Evolutionary conservation across 1,140 invertebrate genomes (phyloP), one percentile per base, ranked within the genome.

Genomic region (Papilio machaon): DNA sequence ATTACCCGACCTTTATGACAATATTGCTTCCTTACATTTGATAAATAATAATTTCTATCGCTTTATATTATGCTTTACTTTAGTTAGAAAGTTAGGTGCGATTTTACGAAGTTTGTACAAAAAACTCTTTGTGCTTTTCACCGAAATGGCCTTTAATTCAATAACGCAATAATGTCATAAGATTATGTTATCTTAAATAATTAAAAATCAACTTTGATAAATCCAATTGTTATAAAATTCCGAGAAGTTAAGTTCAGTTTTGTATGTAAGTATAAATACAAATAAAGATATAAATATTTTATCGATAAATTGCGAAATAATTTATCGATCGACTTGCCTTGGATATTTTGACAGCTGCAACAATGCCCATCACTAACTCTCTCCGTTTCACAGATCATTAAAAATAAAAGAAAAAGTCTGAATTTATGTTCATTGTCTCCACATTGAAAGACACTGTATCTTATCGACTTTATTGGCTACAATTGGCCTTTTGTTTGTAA

Each of bases 401-500:
- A 79, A 79, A 79, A 78, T 78, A 78, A 78, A 78, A 79, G 58
- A 79, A 79, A 79, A 64, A 64, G 54, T 64, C 77, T 67, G 77
- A 79, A 79, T 79, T 79, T 79, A 79, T 79, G 77, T 79, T 77
- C 70, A 81, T 81, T 83, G 80, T 83, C 79, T 79, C 23, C 75
- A 80, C 49, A 81, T 83, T 76, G 80, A 73, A 54, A 73, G 79
- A 78, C 79, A 80, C 82, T 75, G 80, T 80, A 83, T 83, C 79
- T 83, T 83, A 83, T 83, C 82, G 67, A 38, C 54, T 74, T 67
- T 79, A 79, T 79, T 64, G 17, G 79, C 79, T 82, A 38, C 80
- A 75, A 85, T 82, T 76, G 80, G 78, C 49, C 79, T 81, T 85
- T 83, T 85, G 84, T 83, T 82, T 85, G 84, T 80, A 83, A 85